A percentile compares a stretch with the other conserved stretches of the same genome.
Evolutionary conservation across 1,140 invertebrate species (phyloP).

Genomic region (Dinoponera quadriceps): DNA sequence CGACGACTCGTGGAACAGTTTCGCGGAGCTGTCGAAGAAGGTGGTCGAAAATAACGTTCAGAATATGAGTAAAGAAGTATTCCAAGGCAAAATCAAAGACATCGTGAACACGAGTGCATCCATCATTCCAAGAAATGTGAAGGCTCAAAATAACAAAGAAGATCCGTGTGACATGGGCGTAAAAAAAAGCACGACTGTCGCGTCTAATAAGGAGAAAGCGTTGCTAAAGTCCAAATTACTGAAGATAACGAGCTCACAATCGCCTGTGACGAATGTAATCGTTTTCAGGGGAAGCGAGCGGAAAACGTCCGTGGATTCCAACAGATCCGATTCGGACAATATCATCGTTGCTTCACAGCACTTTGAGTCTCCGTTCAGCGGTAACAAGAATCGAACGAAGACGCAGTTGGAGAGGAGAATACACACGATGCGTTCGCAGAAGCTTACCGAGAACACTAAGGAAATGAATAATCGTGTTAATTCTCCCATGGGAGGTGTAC

Average conservation of each 20-base stretch:
- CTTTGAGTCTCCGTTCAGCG: constrained; percentile 44
- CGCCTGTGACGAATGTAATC: constrained; percentile 70
- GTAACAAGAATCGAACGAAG: constrained; percentile 64
- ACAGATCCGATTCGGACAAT: constrained; percentile 79
- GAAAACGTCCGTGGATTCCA: constrained; percentile 68
- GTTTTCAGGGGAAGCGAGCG: constrained; percentile 57
- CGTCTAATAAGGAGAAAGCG: constrained; percentile 26
- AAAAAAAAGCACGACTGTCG: background rate
- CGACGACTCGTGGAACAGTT: constrained; percentile 79
- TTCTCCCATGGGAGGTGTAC: background rate
- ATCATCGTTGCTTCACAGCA: constrained; percentile 68
- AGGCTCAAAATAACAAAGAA: constrained; percentile 25
- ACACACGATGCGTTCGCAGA: constrained; percentile 58
- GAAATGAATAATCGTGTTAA: constrained; percentile 5
- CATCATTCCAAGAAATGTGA: background rate
- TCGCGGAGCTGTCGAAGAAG: constrained; percentile 50
- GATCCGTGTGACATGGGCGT: background rate
- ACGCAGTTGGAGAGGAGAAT: constrained; percentile 64
- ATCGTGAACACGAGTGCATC: constrained; percentile 43
- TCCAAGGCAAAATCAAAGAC: constrained; percentile 40
- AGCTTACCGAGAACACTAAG: background rate
- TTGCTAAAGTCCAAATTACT: constrained; percentile 55
- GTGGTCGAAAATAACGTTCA: constrained; percentile 32
- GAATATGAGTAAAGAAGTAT: constrained; percentile 33
- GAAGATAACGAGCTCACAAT: constrained; percentile 51